Evolutionary conservation across 2,797 vertebrate species (phyloP), one percentile per base, ranked within the genome.

Genomic region (Odontamblyopus lacepedii): DNA sequence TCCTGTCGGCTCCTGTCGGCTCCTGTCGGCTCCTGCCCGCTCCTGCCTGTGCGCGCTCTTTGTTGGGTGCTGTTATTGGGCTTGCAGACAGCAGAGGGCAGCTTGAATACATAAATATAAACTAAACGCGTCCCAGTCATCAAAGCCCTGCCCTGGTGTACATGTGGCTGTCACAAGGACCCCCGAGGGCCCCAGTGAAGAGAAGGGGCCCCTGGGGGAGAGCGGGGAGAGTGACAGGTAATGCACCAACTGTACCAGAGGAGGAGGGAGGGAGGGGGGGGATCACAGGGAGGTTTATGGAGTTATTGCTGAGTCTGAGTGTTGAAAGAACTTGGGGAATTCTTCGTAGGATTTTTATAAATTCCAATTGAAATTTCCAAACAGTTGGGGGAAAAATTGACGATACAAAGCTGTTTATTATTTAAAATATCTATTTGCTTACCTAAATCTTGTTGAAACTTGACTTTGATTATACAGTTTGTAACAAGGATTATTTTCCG

Each of bases 21-120:
- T 11, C 63, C 35, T 41, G 32, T 69, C 74, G 48, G 61, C 15
- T 48, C 18, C 57, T 70, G 41, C 4, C 41, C 15, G 41, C 12
- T 44, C 41, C 41, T 44, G 41, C 41, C 41, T 44, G 41, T 44
- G 44, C 4, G 44, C 44, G 13, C 44, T 75, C 83, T 87, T 88
- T 84, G 87, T 92, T 88, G 67, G 63, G 72, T 77, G 81, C 74
- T 95, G 94, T 92, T 89, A 89, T 96, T 88, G 92, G 92, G 79
- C 78, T 88, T 89, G 87, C 85, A 87, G 92, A 95, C 97, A 96
- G 96, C 95, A 97, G 97, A 97, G 97, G 98, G 97, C 96, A 96
- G 95, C 96, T 98, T 96, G 91, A 96, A 97, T 97, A 95, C 95
- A 96, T 94, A 94, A 92, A 96, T 95, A 95, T 87, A 87, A 88